Evolutionary conservation across 2,888 invertebrate species (phyloP).

Genomic region (Polyommatus icarus): DNA sequence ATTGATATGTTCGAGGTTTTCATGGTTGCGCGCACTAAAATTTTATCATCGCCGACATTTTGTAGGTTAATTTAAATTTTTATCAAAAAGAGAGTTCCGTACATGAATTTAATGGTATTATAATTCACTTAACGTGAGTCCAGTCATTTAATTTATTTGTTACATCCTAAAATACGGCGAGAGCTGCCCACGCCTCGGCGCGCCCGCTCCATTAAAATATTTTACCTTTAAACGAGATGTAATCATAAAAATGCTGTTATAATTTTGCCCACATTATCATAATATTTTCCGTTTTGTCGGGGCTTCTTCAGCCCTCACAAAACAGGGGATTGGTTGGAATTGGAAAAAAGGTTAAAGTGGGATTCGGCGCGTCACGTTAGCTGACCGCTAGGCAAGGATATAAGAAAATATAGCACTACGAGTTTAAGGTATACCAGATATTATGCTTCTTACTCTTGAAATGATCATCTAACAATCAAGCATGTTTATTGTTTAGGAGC

Average conservation of each 20-base stretch:
- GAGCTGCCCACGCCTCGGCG: conserved; percentile 1
- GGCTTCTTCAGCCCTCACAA: background rate
- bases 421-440: too few relatives aligned
- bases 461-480: too few relatives aligned
- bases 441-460: too few relatives aligned
- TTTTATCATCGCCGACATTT: background rate
- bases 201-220: background rate
- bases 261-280: background rate
- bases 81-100: background rate
- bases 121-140: background rate
- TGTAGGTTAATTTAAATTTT: background rate
- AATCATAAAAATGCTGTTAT: background rate
- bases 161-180: background rate
- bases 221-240: background rate
- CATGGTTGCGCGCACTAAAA: too few relatives aligned
- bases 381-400: too few relatives aligned
- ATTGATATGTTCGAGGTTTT: too few relatives aligned
- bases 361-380: background rate
- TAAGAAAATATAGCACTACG: too few relatives aligned
- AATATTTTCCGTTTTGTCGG: background rate
- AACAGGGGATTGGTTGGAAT: too few relatives aligned
- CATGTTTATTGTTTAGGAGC: too few relatives aligned
- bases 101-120: conserved; percentile 1
- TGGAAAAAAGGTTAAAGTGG: background rate
- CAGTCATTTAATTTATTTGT: background rate